Base-by-base conservation (phyloP, 2,113 vertebrate genomes). In the Garra rufa region DNA sequence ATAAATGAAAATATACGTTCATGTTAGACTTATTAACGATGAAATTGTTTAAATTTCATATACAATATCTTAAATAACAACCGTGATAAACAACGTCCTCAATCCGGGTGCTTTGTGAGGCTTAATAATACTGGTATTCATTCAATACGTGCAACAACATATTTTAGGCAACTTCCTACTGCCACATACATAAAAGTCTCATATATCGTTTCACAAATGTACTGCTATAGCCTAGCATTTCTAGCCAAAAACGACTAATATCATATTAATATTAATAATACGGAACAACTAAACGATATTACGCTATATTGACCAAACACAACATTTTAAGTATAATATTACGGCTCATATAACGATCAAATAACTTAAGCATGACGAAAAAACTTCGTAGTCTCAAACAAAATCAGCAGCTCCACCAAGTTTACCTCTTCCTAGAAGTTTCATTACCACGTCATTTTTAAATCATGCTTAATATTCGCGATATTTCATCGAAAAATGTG, bases 361-460 rank as follows among this genome's bases (percentile, higher is more conserved):
- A 77, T 57, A 57, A 57, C 9, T 76, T 24, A 15, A 17, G 3
- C 30, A 26, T 57, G 44, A 57, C 38, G 24, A 28, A 70, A 38
- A 69, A 82, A 71, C 28, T 48, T 61, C 17, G 71, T 89, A 84
- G 50, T 85, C 24, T 85, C 70, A 2, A 65, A 86, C 28, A 89
- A 81, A 89, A 80, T 86, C 78, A 78, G 81, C 87, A 87, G 90
- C 89, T 93, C 91, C 90, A 90, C 89, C 90, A 91, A 67, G 87
- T 86, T 63, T 48, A 80, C 44, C 34, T 87, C 67, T 67, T 74
- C 63, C 74, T 74, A 87, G 90, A 90, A 90, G 52, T 77, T 88
- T 91, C 48, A 82, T 71, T 67, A 92, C 90, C 84, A 88, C 88
- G 88, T 87, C 88, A 85, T 69, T 81, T 78, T 65, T 30, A 55